phyloP scores from a whole-genome alignment of 1,140 invertebrate genomes.

The Ctenoplectra terminalis region DNA sequence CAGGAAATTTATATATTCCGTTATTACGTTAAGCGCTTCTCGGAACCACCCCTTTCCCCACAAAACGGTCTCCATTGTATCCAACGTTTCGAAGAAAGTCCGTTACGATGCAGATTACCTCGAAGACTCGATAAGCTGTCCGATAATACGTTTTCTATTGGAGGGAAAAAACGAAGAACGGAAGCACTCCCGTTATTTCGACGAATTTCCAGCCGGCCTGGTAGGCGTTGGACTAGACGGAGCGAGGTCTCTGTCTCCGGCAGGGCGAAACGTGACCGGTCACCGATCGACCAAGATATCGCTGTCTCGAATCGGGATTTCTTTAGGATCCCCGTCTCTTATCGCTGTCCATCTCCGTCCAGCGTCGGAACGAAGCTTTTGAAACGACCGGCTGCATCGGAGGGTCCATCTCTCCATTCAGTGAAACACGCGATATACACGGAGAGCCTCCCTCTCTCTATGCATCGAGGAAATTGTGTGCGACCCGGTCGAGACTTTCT shows the following conservation, averaged over 20 bases:
- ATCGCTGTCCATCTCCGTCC: constrained; percentile 58
- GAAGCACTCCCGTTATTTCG: constrained; percentile 22
- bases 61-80: constrained; percentile 30
- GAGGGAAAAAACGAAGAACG: not conserved
- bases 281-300: constrained; percentile 62
- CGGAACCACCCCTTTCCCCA: not conserved
- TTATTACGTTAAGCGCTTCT: constrained; percentile 40
- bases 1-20: not conserved
- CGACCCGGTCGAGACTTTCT: constrained; percentile 18
- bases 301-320: constrained; percentile 59
- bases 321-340: constrained; percentile 50
- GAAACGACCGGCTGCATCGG: constrained; percentile 52
- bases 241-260: constrained; percentile 26
- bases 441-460: not conserved
- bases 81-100: not conserved
- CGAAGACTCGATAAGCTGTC: constrained; percentile 11
- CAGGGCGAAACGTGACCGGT: constrained; percentile 60
- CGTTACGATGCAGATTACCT: constrained; percentile 32
- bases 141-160: constrained; percentile 53
- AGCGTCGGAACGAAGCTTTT: constrained; percentile 45
- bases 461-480: constrained; percentile 42
- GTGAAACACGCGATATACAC: constrained; percentile 50
- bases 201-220: constrained; percentile 47
- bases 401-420: constrained; percentile 61
- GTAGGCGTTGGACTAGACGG: constrained; percentile 5